A percentile compares a stretch with the other conserved stretches of the same genome.
Conservation (phyloP, 2,113 vertebrate species). For the Myanophis thanlyinensis region DNA sequence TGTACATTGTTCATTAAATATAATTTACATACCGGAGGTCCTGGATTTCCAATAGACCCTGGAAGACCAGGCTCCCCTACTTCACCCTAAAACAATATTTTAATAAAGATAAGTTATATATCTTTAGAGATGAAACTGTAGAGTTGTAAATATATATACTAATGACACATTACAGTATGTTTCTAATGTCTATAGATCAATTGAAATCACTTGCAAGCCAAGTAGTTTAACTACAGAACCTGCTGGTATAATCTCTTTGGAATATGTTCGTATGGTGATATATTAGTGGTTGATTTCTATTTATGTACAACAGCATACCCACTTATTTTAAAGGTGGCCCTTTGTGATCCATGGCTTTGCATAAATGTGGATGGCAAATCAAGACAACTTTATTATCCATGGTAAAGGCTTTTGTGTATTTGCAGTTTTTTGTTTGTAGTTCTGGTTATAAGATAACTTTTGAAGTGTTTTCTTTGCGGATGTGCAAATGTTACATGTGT, state of each 20-base stretch:
- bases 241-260: background rate
- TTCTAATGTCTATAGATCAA: constrained; percentile 60
- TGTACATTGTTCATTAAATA: background rate
- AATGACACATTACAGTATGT: constrained; percentile 69
- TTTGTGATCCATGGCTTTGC: background rate
- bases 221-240: background rate
- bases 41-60: constrained; percentile 81
- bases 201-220: constrained; percentile 24
- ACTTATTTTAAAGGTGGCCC: background rate
- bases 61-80: constrained; percentile 79
- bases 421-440: background rate
- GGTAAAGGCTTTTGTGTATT: background rate
- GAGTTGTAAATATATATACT: background rate
- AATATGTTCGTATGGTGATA: background rate
- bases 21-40: constrained; percentile 74
- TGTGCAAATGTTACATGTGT: background rate
- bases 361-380: background rate
- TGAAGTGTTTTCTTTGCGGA: background rate
- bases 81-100: constrained; percentile 65
- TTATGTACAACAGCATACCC: background rate
- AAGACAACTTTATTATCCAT: background rate
- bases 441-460: background rate
- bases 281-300: background rate
- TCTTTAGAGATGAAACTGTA: background rate
- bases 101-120: background rate